Base-by-base conservation (phyloP, 2,797 vertebrate species). In the Intellagama lesueurii region DNA sequence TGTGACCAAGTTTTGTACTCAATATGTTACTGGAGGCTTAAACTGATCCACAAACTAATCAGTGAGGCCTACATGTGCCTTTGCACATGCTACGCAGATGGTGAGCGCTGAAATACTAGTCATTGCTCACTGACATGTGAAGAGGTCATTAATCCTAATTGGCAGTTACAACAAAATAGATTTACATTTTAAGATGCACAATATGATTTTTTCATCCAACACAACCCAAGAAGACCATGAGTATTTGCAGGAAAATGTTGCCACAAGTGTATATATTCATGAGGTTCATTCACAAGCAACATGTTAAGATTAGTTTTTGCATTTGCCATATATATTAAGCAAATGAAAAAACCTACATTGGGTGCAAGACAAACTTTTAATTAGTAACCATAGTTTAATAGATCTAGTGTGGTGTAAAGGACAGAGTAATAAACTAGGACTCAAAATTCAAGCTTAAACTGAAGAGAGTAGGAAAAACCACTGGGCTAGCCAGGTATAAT, bases 91-190 rank as follows among this genome's bases (percentile, higher is more conserved):
- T 60, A 14, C 49, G 75, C 56, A 60, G 82, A 80, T 88, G 80
- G 80, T 60, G 8, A 72, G 35, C 69, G 70, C 76, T 32, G 66
- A 35, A 79, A 66, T 32, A 89, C 76, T 49, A 84, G 47, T 40
- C 40, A 82, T 77, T 91, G 87, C 66, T 82, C 64, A 83, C 72
- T 91, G 90, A 86, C 79, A 88, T 47, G 52, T 44, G 73, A 90
- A 88, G 32, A 86, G 75, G 40, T 79, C 44, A 89, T 80, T 79
- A 60, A 56, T 86, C 66, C 86, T 83, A 72, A 87, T 3, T 89
- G 84, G 73, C 44, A 78, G 32, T 52, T 66, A 72, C 17, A 77
- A 79, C 60, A 86, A 11, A 28, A 70, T 2, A 75, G 5, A 70
- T 73, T 80, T 81, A 78, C 32, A 70, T 83, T 83, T 83, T 75